Evolutionary conservation across 1,140 invertebrate genomes (phyloP), one percentile per base, ranked within the genome.

Genomic region (Cyphomyrmex costatus): DNA sequence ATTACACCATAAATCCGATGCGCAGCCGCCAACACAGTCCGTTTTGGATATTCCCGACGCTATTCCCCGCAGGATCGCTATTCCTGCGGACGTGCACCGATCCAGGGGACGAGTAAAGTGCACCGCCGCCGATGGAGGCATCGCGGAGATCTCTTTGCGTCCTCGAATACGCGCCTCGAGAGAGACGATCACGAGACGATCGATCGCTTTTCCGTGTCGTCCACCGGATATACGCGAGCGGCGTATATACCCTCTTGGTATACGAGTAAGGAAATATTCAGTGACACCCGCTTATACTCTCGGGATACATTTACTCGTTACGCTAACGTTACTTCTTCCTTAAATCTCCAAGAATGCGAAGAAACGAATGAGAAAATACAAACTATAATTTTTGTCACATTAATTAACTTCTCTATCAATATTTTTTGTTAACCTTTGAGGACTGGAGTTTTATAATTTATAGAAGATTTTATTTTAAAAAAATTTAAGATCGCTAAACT

Each of bases 1-100:
- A 93, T 93, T 88, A 82, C 76, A 73, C 77, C 71, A 88, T 93
- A 89, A 90, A 92, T 92, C 84, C 84, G 51, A 51, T 70, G 51
- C 51, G 70, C 63, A 60, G 51, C 42, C 42, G 53, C 79, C 79
- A 51, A 58, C 70, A 66, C 58, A 74, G 36, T 82, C 79, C 78
- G 68, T 63, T 63, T 51, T 42, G 66, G 68, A 65, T 86, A 53
- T 73, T 56, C 65, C 30, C 78, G 27, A 21, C 78, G 68, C 33
- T 58, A 53, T 71, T 53, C 51, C 10, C 36, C 77, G 58, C 33
- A 46, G 68, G 42, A 74, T 83, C 68, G 79, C 36, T 68, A 68
- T 46, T 74, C 12, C 53, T 30, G 68, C 36, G 79, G 16, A 74
- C 79, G 79, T 60, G 36, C 79, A 83, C 53, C 36, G 78, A 82